A percentile compares a stretch with the other conserved stretches of the same genome.
Conservation (phyloP, 2,797 vertebrate species). For the Halcyon chelicuti region DNA sequence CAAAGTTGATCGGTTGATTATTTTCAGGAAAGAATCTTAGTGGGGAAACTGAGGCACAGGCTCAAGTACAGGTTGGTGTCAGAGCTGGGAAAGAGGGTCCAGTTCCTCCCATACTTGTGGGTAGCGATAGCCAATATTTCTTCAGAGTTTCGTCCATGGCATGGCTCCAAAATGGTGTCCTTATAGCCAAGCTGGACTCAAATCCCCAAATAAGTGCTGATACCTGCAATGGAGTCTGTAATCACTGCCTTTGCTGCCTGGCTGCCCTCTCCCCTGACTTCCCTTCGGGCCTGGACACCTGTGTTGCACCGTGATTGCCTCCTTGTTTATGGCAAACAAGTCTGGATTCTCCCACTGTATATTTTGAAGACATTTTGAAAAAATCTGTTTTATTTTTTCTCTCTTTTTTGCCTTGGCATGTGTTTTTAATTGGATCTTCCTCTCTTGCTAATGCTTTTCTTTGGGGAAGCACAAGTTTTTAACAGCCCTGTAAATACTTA, state of each 20-base stretch:
- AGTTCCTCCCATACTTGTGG: not conserved
- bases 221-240: slow-evolving; percentile 58
- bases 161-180: slow-evolving; percentile 29
- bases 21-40: not conserved
- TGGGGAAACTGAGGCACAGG: not conserved
- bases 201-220: slow-evolving; percentile 25
- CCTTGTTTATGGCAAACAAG: slow-evolving; percentile 33
- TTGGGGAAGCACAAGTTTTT: slow-evolving; percentile 53
- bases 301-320: slow-evolving; percentile 39
- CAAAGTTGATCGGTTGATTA: not conserved
- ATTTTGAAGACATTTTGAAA: slow-evolving; percentile 47
- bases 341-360: slow-evolving; percentile 51
- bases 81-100: not conserved
- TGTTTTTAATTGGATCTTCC: slow-evolving; percentile 56
- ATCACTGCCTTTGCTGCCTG: slow-evolving; percentile 57
- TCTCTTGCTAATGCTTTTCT: slow-evolving; percentile 43
- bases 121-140: slow-evolving; percentile 25
- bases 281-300: slow-evolving; percentile 62
- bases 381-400: slow-evolving; percentile 9
- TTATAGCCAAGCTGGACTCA: slow-evolving; percentile 29
- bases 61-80: not conserved
- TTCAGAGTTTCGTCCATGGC: slow-evolving; percentile 27
- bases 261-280: slow-evolving; percentile 66
- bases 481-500: slow-evolving; percentile 28
- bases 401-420: not conserved